Evolutionary conservation across 2,888 invertebrate genomes (phyloP), one percentile per base, ranked within the genome.

Genomic region (Dynastes grantii): DNA sequence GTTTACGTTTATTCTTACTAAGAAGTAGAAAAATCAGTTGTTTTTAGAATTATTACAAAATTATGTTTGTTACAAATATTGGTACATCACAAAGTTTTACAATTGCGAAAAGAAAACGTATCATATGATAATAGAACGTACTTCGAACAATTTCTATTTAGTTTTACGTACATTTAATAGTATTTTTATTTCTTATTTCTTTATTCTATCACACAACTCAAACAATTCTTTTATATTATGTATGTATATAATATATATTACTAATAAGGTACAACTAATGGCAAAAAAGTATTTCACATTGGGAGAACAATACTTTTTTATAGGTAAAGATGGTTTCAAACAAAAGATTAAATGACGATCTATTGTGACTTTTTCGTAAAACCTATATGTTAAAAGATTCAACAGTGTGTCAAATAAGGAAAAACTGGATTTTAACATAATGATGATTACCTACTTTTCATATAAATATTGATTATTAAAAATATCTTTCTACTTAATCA

Each of bases 241-340:
- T 76, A 55, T 67, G 67, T 68, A 76, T 76, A 65, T 75, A 61
- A 75, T 58, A 45, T 61, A 68, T 70, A 68, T 76, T 76, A 61
- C 78, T 79, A 76, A 76, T 79, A 79, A 79, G 78, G 78, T 79
- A 79, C 78, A 68, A 68, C 78, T 79, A 79, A 79, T 79, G 78
- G 78, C 78, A 70, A 76, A 79, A 76, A 79, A 79, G 78, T 79
- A 79, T 79, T 79, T 40, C 55, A 58, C 40, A 68, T 64, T 73
- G 71, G 64, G 64, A 64, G 53, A 76, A 76, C 78, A 79, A 79
- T 79, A 79, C 78, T 79, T 76, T 79, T 76, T 70, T 76, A 70
- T 76, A 76, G 78, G 78, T 79, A 79, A 79, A 79, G 78, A 79
- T 79, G 76, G 76, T 76, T 79, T 68, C 51, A 68, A 79, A 77